These are phyloP conservation scores for Dolichoris vasculosae DNA, from an alignment of 1,140 invertebrate species.

Conservation along the genomic window DNA sequence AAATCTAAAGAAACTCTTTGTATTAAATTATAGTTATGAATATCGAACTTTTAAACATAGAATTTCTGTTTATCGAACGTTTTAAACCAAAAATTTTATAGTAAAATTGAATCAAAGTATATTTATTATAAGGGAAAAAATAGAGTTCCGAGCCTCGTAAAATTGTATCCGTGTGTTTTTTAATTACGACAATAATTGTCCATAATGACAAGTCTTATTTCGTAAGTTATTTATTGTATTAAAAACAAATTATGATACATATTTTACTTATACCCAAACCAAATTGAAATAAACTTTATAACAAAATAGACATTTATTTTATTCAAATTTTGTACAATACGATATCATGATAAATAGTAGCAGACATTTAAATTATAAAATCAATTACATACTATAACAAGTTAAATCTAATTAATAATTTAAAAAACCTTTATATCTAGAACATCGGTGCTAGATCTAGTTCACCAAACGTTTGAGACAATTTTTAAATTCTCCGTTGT, in stretches of 20 bases:
- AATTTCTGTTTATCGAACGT: background rate
- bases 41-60: background rate
- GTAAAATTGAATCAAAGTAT: too few relatives aligned
- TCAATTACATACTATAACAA: background rate
- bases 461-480: too few relatives aligned
- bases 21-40: background rate
- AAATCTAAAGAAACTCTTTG: background rate
- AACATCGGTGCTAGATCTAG: too few relatives aligned
- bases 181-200: too few relatives aligned
- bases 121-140: too few relatives aligned
- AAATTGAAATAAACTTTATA: background rate
- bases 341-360: too few relatives aligned
- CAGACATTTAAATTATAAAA: too few relatives aligned
- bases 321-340: background rate
- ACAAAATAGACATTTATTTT: background rate
- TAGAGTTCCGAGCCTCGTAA: too few relatives aligned
- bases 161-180: too few relatives aligned
- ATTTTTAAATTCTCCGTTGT: too few relatives aligned
- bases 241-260: background rate
- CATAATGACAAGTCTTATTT: background rate
- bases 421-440: too few relatives aligned
- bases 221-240: background rate
- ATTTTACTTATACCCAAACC: background rate
- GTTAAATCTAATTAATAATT: background rate
- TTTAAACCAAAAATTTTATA: background rate